Base-by-base conservation (phyloP, 2,113 vertebrate species). In the Myocastor coypus region DNA sequence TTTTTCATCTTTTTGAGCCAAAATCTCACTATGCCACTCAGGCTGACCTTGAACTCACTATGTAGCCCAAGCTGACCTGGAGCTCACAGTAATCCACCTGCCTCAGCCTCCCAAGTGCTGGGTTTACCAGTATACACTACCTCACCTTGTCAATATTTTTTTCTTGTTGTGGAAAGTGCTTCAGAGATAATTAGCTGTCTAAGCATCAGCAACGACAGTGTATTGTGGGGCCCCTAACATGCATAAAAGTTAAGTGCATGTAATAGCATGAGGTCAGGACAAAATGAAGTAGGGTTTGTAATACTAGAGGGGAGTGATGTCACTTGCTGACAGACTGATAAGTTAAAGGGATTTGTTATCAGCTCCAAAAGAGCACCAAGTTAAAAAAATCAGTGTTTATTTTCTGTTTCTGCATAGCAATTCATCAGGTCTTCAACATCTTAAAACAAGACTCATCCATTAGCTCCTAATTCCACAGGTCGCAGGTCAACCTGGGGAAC, bases 121-220 rank as follows among this genome's bases (percentile, higher is more conserved):
- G 34, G 34, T 8, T 69, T 69, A 69, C 66, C 17, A 7, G 34
- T 7, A 6, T 69, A 13, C 7, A 7, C 14, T 16, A 69, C 16
- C 34, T n/a, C 66, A 69, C 34, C 66, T 5, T 0, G 16, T 6
- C 61, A 63, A 26, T 7, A 64, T 64, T 73, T 34, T 75, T 93
- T 89, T n/a, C 37, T 81, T 63, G 78, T 95, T 84, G 34, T 55
- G 30, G 89, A 82, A 89, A 85, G 94, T 17, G 68, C 69, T 88
- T 87, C n/a, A 84, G 84, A 77, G 63, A 52, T 55, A 69, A 61
- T 68, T 46, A 13, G 64, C 17, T 83, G 3, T 68, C 80, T 46
- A 94, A 86, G 52, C 28, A 61, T 80, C 89, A 86, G 50, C 71
- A 83, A 80, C 73, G 17, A 64, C 57, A 63, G 40, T 19, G 1